These are phyloP conservation scores for Hypsibius dujardini DNA, from an alignment of 1,140 invertebrate genomes.

Conservation along the genomic window DNA sequence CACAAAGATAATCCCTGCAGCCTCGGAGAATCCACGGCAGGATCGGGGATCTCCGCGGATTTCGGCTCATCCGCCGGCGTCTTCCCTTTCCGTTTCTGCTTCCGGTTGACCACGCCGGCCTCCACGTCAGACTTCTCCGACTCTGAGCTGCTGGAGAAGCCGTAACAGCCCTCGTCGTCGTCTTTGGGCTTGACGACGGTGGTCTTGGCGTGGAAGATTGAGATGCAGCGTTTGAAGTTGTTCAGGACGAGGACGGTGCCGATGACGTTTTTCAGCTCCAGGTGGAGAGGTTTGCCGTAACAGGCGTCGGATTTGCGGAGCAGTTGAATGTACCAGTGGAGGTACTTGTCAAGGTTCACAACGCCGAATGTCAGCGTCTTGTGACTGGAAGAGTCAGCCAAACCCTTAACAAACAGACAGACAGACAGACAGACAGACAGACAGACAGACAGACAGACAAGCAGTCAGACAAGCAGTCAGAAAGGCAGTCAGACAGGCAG, in stretches of 20 bases:
- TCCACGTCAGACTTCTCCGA: background rate
- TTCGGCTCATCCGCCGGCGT: too few species aligned
- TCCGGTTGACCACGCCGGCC: background rate
- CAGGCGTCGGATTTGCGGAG: constrained; percentile 63
- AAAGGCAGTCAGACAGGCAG: too few species aligned
- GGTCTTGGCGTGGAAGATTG: constrained; percentile 82
- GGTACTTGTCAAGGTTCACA: constrained; percentile 69
- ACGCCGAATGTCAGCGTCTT: constrained; percentile 84
- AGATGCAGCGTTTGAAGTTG: constrained; percentile 88
- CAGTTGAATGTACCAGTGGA: constrained; percentile 75
- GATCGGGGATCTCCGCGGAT: background rate
- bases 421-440: too few species aligned
- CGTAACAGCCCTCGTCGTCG: background rate
- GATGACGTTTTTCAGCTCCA: constrained; percentile 88
- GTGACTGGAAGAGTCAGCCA: constrained; percentile 48
- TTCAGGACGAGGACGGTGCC: constrained; percentile 89
- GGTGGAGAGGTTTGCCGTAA: constrained; percentile 54
- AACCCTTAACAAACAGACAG: too few species aligned
- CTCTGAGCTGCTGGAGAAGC: constrained; percentile 1
- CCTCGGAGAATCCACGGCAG: background rate
- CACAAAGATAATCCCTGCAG: background rate
- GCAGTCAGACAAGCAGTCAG: too few species aligned
- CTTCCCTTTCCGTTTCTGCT: background rate
- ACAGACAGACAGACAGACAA: too few species aligned
- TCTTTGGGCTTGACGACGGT: background rate